These are phyloP conservation scores for Galagoides demidoff DNA, from an alignment of 2,797 vertebrate genomes.

Conservation along the genomic window DNA sequence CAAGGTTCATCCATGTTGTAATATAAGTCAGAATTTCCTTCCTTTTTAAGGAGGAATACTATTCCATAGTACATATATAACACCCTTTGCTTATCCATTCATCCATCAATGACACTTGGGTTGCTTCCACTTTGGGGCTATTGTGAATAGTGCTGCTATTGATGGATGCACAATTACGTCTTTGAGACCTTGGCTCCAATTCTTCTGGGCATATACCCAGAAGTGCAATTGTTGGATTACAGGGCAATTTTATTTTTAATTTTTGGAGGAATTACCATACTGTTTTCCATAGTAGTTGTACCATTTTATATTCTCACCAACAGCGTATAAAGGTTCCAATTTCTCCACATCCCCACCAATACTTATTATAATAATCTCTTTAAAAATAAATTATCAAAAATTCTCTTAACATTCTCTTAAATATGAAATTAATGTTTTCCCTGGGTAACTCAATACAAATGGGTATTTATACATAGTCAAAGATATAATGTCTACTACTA, in stretches of 20 bases:
- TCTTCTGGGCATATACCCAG: neutral
- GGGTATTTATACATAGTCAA: neutral
- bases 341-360: neutral
- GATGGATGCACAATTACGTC: neutral
- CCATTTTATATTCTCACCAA: neutral
- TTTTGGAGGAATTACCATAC: neutral
- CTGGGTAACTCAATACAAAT: neutral
- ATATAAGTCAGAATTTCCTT: neutral
- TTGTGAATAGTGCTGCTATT: neutral
- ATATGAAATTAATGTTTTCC: neutral
- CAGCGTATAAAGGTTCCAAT: neutral
- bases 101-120: neutral
- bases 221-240: neutral
- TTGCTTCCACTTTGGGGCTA: neutral
- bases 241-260: neutral
- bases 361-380: neutral
- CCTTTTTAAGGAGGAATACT: neutral
- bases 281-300: neutral
- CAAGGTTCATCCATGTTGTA: neutral
- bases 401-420: neutral
- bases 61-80: neutral
- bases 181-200: slow-evolving; percentile 1
- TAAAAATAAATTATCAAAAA: neutral
- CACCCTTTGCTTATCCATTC: neutral
- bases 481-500: slow-evolving; percentile 3